Percentiles rank a stretch among this genome's conserved stretches.
phyloP scores from a whole-genome alignment of 2,888 invertebrate species.

The Pheosia tremula region DNA sequence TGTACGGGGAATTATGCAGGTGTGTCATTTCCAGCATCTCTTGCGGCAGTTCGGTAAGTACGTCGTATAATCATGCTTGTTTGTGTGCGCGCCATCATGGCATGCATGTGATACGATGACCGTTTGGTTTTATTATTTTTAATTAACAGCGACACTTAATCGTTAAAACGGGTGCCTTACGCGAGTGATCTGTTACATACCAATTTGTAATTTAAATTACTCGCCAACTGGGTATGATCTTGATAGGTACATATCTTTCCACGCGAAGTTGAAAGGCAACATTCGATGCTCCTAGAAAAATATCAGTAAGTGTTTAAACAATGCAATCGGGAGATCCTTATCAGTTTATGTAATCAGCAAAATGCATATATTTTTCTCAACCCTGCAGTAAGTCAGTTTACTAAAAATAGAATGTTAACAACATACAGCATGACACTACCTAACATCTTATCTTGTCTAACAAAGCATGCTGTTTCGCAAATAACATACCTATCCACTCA shows the following conservation, averaged over 20 bases:
- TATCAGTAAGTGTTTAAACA: not conserved
- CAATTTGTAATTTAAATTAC: slow-evolving; percentile 17
- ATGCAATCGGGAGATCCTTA: not conserved
- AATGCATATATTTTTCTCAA: not conserved
- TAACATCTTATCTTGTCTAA: slow-evolving; percentile 18
- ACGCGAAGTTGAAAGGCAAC: not conserved
- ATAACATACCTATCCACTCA: slow-evolving; percentile 29
- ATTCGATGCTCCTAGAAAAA: not conserved
- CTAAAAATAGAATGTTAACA: not conserved
- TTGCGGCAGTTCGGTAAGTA: slow-evolving; percentile 83
- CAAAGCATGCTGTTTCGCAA: slow-evolving; percentile 42
- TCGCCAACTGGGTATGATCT: not conserved
- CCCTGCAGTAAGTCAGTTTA: not conserved
- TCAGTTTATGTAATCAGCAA: not conserved
- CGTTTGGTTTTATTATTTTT: slow-evolving; percentile 39
- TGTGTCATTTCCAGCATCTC: slow-evolving; percentile 85
- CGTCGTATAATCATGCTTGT: slow-evolving; percentile 28
- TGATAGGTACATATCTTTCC: no score
- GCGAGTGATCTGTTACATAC: slow-evolving; percentile 16
- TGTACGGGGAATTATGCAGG: slow-evolving; percentile 81
- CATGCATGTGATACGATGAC: slow-evolving; percentile 28
- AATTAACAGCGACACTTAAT: slow-evolving; percentile 32
- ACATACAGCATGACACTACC: not conserved
- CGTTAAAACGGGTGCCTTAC: slow-evolving; percentile 23
- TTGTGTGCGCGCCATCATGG: slow-evolving; percentile 30